Conservation (phyloP, 2,113 vertebrate species). For the Platysternon megacephalum region DNA sequence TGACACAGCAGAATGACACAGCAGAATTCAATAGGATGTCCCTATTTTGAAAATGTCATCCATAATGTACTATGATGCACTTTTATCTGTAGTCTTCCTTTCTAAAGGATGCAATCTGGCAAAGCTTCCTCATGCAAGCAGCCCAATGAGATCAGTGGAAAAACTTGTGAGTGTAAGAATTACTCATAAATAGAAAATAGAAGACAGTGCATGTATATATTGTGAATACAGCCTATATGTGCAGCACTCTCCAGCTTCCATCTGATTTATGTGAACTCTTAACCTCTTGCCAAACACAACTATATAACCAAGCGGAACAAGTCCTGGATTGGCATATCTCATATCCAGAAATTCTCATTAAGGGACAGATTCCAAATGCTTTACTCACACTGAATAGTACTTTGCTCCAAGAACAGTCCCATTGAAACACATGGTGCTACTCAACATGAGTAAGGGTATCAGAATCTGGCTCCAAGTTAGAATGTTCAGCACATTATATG, state of each 20-base stretch:
- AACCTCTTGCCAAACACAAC: rapidly evolving
- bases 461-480: not conserved
- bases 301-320: not conserved
- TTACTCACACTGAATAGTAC: not conserved
- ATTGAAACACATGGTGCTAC: rapidly evolving
- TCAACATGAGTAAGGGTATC: rapidly evolving
- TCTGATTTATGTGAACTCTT: not conserved
- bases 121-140: not conserved
- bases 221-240: rapidly evolving
- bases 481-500: not conserved
- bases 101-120: conserved; percentile 10
- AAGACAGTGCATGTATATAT: not conserved
- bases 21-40: not conserved
- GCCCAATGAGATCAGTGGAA: conserved; percentile 14
- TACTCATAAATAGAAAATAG: not conserved
- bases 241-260: not conserved
- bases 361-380: not conserved
- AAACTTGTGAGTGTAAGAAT: conserved; percentile 26
- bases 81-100: conserved; percentile 30
- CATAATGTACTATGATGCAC: conserved; percentile 8
- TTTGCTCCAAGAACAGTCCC: not conserved
- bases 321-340: not conserved
- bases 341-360: not conserved
- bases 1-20: conserved; percentile 12
- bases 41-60: conserved; percentile 29